A percentile compares a stretch with the other conserved stretches of the same genome.
Evolutionary conservation across 2,888 invertebrate genomes (phyloP).

Genomic region (Harmothoe impar): DNA sequence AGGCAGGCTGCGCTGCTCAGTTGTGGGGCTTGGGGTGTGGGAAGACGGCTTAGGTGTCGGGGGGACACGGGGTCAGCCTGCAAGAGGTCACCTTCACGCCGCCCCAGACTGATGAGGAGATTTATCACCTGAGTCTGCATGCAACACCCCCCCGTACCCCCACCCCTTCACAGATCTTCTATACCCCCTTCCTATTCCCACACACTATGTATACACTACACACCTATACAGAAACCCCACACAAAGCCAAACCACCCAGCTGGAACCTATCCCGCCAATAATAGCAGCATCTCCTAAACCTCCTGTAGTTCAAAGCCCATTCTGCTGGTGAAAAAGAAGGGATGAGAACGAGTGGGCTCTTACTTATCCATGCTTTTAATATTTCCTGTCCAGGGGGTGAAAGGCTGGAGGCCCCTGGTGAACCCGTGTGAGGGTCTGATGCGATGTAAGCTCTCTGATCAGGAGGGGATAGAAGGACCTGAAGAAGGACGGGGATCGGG

Average conservation of each 20-base stretch:
- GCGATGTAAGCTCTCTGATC: too few species aligned
- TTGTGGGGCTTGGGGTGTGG: slow-evolving; percentile 15
- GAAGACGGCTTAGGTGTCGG: neutral
- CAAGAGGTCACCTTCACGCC: slow-evolving; percentile 21
- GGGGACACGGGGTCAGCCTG: neutral
- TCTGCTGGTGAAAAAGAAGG: too few species aligned
- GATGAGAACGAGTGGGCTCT: too few species aligned
- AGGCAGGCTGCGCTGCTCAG: neutral
- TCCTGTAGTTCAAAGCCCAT: neutral
- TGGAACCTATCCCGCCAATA: slow-evolving; percentile 1
- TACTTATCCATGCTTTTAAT: too few species aligned
- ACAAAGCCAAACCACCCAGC: slow-evolving; percentile 5
- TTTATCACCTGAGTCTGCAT: neutral
- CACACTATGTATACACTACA: neutral
- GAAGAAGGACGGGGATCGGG: too few species aligned
- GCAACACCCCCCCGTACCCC: too few species aligned
- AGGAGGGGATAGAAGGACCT: too few species aligned
- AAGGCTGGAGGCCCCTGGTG: too few species aligned
- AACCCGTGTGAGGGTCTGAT: too few species aligned
- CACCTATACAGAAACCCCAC: neutral
- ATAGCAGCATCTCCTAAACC: slow-evolving; percentile 1
- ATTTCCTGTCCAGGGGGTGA: too few species aligned
- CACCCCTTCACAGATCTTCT: too few species aligned
- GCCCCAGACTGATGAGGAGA: neutral
- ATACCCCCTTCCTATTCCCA: neutral